Percentiles rank a stretch among this genome's conserved stretches.
These are phyloP conservation scores for Scomber colias DNA, from an alignment of 2,113 vertebrate genomes.

Conservation along the genomic window DNA sequence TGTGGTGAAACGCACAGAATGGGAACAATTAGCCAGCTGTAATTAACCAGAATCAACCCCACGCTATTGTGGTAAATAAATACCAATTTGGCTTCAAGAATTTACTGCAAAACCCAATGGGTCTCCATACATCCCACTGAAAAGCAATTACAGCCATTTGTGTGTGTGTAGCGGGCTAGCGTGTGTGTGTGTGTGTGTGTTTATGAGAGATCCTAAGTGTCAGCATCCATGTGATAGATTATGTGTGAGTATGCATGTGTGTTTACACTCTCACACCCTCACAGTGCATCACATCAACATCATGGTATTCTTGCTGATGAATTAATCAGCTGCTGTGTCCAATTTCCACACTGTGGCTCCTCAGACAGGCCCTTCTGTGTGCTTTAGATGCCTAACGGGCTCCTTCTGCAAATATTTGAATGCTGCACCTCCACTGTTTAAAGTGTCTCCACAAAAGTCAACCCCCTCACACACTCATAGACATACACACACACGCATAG, in stretches of 20 bases:
- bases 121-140: constrained; percentile 70
- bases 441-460: constrained; percentile 8
- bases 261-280: constrained; percentile 38
- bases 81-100: constrained; percentile 72
- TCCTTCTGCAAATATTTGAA: constrained; percentile 75
- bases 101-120: constrained; percentile 69
- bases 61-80: constrained; percentile 78
- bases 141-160: constrained; percentile 71
- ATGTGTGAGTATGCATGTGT: constrained; percentile 30
- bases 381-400: constrained; percentile 57
- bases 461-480: constrained; percentile 7
- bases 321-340: constrained; percentile 66
- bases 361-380: constrained; percentile 53
- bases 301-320: constrained; percentile 55
- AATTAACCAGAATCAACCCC: constrained; percentile 74
- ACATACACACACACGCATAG: not conserved
- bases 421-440: constrained; percentile 38
- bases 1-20: constrained; percentile 68
- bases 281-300: constrained; percentile 39
- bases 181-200: constrained; percentile 37
- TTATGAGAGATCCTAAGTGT: constrained; percentile 37
- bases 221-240: constrained; percentile 38
- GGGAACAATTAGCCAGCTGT: constrained; percentile 75
- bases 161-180: constrained; percentile 39
- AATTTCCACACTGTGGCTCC: constrained; percentile 33